Percentiles rank a stretch among this genome's conserved stretches.
These are phyloP conservation scores for Drosophila ficusphila DNA, from an alignment of 1,140 invertebrate genomes.

Conservation along the genomic window DNA sequence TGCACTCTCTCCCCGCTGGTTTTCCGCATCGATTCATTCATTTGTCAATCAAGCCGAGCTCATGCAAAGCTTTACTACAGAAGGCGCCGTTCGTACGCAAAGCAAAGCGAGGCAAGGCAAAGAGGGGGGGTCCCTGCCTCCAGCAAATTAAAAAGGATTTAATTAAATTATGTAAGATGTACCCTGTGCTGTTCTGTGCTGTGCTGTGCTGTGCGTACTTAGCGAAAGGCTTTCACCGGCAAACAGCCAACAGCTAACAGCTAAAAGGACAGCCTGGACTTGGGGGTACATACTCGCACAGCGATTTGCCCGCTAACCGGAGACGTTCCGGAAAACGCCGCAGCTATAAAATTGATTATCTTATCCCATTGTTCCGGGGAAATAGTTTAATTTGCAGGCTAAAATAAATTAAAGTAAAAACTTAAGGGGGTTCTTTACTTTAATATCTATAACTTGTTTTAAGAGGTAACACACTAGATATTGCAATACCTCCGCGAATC, in stretches of 20 bases:
- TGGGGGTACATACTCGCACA: not conserved
- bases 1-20: not conserved
- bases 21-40: slow-evolving; percentile 16
- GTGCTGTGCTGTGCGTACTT: not conserved
- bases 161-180: slow-evolving; percentile 25
- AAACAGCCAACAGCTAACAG: not conserved
- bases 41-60: slow-evolving; percentile 13
- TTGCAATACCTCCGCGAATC: too few species aligned
- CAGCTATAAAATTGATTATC: not conserved
- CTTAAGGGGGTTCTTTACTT: too few species aligned
- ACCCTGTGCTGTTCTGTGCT: too few species aligned
- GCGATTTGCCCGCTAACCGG: not conserved
- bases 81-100: not conserved
- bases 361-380: not conserved
- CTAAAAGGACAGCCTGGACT: not conserved
- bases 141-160: slow-evolving; percentile 27
- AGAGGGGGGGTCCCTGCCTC: not conserved
- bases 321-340: not conserved
- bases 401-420: too few species aligned
- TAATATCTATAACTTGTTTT: too few species aligned
- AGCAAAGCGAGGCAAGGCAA: too few species aligned
- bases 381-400: too few species aligned
- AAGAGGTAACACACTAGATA: not conserved
- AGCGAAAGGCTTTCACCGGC: not conserved
- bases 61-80: slow-evolving; percentile 15